Evolutionary conservation across 2,888 invertebrate species (phyloP).

Genomic region (Camptogramma bilineatum): DNA sequence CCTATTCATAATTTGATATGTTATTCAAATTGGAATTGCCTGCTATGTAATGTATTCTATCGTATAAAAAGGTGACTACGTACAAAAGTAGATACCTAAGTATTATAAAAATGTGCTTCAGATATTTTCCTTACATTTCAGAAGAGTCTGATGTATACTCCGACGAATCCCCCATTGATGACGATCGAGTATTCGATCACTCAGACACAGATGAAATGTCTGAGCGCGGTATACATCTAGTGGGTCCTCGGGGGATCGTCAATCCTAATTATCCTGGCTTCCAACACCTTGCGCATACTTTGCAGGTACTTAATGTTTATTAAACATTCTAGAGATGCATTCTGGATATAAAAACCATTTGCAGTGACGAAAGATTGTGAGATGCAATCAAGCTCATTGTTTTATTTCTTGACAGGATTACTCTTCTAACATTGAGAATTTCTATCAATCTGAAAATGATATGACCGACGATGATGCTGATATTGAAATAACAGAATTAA

Average conservation of each 20-base stretch:
- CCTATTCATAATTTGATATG: slow-evolving; percentile 11
- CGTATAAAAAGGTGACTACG: slow-evolving; percentile 2
- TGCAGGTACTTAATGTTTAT: slow-evolving; percentile 79
- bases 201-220: slow-evolving; percentile 85
- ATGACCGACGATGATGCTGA: slow-evolving; percentile 81
- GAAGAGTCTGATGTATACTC: slow-evolving; percentile 63
- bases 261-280: slow-evolving; percentile 95
- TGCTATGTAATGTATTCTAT: neutral
- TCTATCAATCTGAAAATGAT: slow-evolving; percentile 83
- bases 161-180: slow-evolving; percentile 76
- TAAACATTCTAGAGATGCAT: slow-evolving; percentile 56
- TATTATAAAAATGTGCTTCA: no score
- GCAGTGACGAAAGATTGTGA: neutral
- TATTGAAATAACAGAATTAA: slow-evolving; percentile 69
- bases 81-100: neutral
- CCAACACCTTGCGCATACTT: slow-evolving; percentile 91
- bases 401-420: slow-evolving; percentile 68
- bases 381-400: neutral
- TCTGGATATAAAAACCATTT: slow-evolving; percentile 15
- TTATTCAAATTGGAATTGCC: slow-evolving; percentile 6
- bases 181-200: slow-evolving; percentile 83
- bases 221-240: slow-evolving; percentile 68
- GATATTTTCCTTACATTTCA: slow-evolving; percentile 37
- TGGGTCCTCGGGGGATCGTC: slow-evolving; percentile 88
- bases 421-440: slow-evolving; percentile 77